Evolutionary conservation across 2,888 invertebrate genomes (phyloP).

Genomic region (Sarcophaga subvicina): DNA sequence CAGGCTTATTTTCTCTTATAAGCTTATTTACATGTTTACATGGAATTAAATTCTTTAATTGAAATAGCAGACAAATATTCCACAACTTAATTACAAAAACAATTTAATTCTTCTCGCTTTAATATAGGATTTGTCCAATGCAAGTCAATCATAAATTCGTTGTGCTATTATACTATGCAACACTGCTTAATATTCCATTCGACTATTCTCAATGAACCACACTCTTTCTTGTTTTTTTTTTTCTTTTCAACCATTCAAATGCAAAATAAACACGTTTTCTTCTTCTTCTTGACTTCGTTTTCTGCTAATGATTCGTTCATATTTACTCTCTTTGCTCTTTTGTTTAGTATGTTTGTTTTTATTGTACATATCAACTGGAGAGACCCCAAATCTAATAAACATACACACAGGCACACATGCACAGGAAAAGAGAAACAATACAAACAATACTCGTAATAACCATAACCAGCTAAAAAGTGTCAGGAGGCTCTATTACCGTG

Average conservation of each 20-base stretch:
- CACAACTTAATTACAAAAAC: no score
- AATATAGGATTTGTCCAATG: neutral
- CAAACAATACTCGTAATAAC: neutral
- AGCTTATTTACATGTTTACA: no score
- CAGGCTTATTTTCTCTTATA: no score
- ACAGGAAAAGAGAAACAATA: neutral
- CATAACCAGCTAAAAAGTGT: slow-evolving; percentile 63
- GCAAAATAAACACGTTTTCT: slow-evolving; percentile 55
- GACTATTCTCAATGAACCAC: neutral
- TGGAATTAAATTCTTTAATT: no score
- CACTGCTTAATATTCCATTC: neutral
- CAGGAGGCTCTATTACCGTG: slow-evolving; percentile 54
- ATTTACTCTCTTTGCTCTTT: slow-evolving; percentile 8
- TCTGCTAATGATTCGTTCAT: slow-evolving; percentile 6
- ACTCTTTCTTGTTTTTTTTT: neutral
- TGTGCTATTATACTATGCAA: neutral
- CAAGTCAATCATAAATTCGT: neutral
- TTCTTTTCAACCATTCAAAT: neutral
- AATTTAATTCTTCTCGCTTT: no score
- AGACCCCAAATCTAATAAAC: neutral
- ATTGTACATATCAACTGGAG: neutral
- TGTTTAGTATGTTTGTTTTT: slow-evolving; percentile 17
- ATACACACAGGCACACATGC: no score
- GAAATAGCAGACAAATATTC: no score
- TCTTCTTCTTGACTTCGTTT: neutral